Evolutionary conservation across 2,888 invertebrate genomes (phyloP).

Genomic region (Gari tellinella): DNA sequence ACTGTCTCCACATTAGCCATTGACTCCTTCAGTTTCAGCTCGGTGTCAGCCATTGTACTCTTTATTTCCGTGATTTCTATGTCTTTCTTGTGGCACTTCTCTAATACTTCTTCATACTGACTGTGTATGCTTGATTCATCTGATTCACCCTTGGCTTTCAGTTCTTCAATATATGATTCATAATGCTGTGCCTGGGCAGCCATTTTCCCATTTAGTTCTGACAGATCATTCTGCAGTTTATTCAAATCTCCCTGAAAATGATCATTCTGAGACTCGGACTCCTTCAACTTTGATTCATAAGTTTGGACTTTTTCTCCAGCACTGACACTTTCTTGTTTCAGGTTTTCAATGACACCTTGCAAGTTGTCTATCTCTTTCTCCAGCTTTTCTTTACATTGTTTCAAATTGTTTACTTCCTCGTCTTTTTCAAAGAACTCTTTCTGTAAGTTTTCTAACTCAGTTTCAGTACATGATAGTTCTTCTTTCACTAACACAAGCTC

Average conservation of each 20-base stretch:
- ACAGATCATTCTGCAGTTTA: constrained; percentile 38
- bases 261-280: too few species aligned
- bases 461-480: constrained; percentile 48
- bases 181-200: constrained; percentile 61
- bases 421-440: constrained; percentile 46
- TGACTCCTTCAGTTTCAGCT: too few species aligned
- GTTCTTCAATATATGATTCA: constrained; percentile 67
- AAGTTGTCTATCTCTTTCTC: too few species aligned
- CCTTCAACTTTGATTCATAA: too few species aligned
- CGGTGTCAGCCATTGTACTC: too few species aligned
- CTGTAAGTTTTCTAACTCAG: constrained; percentile 43
- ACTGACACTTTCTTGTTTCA: too few species aligned
- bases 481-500: constrained; percentile 49
- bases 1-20: too few species aligned
- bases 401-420: constrained; percentile 25
- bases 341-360: too few species aligned
- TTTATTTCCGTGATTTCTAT: constrained; percentile 54
- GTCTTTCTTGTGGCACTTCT: constrained; percentile 68
- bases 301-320: too few species aligned
- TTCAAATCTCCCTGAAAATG: not conserved
- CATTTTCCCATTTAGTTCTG: too few species aligned
- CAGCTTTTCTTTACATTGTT: not conserved
- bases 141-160: constrained; percentile 59
- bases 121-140: constrained; percentile 60
- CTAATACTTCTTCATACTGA: constrained; percentile 62